These are phyloP conservation scores for Procambarus clarkii DNA, from an alignment of 1,140 invertebrate genomes.

Conservation along the genomic window DNA sequence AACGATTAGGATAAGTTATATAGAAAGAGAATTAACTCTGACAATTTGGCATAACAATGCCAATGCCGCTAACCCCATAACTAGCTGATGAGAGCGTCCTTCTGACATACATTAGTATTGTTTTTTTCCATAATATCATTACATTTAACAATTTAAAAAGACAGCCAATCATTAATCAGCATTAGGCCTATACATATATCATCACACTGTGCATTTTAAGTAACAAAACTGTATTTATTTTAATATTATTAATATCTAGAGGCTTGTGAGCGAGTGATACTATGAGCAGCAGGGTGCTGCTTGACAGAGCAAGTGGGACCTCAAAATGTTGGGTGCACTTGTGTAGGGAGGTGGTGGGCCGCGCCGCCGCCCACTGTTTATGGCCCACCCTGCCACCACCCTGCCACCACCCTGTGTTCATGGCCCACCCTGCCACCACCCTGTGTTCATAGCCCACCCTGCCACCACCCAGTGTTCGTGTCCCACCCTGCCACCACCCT, in stretches of 20 bases:
- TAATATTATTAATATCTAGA: neutral
- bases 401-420: no score
- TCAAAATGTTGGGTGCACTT: slow-evolving; percentile 30
- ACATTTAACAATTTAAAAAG: neutral
- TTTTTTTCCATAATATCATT: neutral
- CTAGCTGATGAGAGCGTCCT: slow-evolving; percentile 60
- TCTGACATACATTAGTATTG: slow-evolving; percentile 36
- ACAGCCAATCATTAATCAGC: neutral
- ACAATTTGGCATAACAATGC: slow-evolving; percentile 62
- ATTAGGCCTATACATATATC: no score
- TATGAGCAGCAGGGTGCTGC: slow-evolving; percentile 19
- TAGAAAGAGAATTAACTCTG: neutral
- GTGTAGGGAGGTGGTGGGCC: neutral
- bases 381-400: no score
- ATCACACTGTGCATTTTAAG: no score
- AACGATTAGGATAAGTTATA: neutral
- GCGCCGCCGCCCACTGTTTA: neutral
- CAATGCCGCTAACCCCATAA: slow-evolving; percentile 63
- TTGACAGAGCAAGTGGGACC: slow-evolving; percentile 39
- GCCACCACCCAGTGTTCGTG: no score
- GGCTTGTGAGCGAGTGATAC: slow-evolving; percentile 2
- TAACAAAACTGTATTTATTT: no score
- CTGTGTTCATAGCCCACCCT: no score
- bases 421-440: no score
- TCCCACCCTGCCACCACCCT: no score